These are phyloP conservation scores for Hemaris fuciformis DNA, from an alignment of 2,888 invertebrate species.

Conservation along the genomic window DNA sequence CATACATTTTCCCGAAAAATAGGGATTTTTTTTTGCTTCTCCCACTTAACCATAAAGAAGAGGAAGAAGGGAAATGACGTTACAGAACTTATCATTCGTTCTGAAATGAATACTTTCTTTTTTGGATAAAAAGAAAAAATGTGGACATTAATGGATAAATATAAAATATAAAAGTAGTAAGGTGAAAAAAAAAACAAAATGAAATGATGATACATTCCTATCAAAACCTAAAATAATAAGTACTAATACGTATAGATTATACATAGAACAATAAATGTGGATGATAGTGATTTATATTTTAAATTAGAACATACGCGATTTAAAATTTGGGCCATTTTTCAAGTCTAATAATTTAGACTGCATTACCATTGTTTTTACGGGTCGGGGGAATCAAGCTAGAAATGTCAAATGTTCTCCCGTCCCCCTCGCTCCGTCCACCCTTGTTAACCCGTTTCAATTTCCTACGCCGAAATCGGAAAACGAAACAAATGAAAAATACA, in stretches of 20 bases:
- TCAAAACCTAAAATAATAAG: too few relatives aligned
- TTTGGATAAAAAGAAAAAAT: conserved; percentile 19
- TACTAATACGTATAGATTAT: too few relatives aligned
- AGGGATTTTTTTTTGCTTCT: background rate
- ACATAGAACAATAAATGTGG: too few relatives aligned
- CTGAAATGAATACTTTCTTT: conserved; percentile 28
- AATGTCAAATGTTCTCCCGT: background rate
- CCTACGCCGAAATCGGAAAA: conserved; percentile 38
- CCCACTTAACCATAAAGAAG: background rate
- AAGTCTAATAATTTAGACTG: too few relatives aligned
- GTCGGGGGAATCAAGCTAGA: background rate
- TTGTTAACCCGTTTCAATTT: background rate
- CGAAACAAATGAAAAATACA: conserved; percentile 46
- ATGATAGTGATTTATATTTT: too few relatives aligned
- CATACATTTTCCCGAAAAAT: background rate
- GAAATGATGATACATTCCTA: too few relatives aligned
- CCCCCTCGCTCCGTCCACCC: background rate
- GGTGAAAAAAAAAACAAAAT: background rate
- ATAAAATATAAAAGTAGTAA: background rate
- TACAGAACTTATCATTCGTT: conserved; percentile 27
- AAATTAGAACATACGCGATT: too few relatives aligned
- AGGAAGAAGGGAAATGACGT: conserved; percentile 19
- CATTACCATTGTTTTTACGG: background rate
- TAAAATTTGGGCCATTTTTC: too few relatives aligned
- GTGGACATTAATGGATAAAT: conserved; percentile 14